phyloP scores from a whole-genome alignment of 2,797 vertebrate species.

The Melopsittacus undulatus region DNA sequence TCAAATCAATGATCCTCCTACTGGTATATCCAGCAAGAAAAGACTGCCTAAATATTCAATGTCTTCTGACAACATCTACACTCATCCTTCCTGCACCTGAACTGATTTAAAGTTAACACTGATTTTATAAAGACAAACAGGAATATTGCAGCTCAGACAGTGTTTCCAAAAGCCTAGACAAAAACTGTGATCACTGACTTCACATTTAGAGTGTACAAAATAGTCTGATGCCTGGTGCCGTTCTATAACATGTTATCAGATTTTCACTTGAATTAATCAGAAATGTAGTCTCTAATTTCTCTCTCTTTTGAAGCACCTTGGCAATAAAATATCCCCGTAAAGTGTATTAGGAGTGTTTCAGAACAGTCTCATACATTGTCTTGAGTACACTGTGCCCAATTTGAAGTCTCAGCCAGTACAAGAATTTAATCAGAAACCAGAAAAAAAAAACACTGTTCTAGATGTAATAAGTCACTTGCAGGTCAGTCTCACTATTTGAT shows the following conservation, averaged over 20 bases:
- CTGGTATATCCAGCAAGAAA: not conserved
- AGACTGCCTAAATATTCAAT: not conserved
- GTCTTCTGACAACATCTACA: not conserved
- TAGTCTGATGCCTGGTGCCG: not conserved
- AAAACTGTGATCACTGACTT: not conserved
- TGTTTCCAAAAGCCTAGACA: not conserved
- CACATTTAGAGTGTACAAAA: not conserved
- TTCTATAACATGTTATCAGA: not conserved
- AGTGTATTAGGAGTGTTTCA: constrained; percentile 11
- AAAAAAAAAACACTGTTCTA: not conserved
- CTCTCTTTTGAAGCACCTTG: constrained; percentile 29
- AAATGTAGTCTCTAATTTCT: not conserved
- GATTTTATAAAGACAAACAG: constrained; percentile 9
- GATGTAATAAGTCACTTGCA: not conserved
- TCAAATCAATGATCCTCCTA: not conserved
- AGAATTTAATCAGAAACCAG: not conserved
- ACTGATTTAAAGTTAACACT: constrained; percentile 7
- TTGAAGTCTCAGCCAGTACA: not conserved
- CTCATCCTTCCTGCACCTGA: not conserved
- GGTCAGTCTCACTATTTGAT: not conserved
- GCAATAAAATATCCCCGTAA: constrained; percentile 55
- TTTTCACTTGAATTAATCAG: constrained; percentile 1
- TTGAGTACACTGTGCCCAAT: not conserved
- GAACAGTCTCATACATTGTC: not conserved
- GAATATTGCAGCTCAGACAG: not conserved